Base-by-base conservation (phyloP, 2,113 vertebrate genomes). In the Mastomys coucha region DNA sequence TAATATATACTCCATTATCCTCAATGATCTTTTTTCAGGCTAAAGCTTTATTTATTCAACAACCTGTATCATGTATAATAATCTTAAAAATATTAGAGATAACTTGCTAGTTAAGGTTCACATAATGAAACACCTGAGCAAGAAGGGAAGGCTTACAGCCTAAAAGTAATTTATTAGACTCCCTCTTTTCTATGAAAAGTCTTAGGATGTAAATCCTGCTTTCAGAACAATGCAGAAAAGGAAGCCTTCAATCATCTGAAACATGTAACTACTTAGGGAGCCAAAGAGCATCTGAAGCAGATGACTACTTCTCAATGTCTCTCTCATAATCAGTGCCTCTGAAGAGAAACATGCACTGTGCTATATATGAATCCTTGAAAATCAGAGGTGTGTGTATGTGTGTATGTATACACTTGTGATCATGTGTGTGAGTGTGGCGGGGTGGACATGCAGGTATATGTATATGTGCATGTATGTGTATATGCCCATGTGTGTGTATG, bases 321-420 rank as follows among this genome's bases (percentile, higher is more conserved):
- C 63, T 98, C 73, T 97, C 88, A 96, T 53, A 97, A 97, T 94
- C 86, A 88, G 94, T 91, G 24, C 53, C 33, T 96, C 60, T 16
- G 20, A 94, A 95, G 14, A 98, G 94, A 97, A 97, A 97, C 92
- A 93, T 95, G 81, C 49, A 24, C 89, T 95, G 75, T 96, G 93
- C 85, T 97, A 97, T 93, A 60, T 96, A 91, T 92, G 95, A 88
- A 69, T 86, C 88, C 39, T 89, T 69, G 73, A 70, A 94, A 70
- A 96, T 85, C 70, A 96, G 12, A 0, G 53, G 78, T 22, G 51
- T 13, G 77, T 36, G 26, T 22, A 8, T 53, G 39, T 9, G 49
- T 49, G 51, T 12, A 31, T 42, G n/a, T n/a, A n/a, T n/a, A n/a
- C n/a, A n/a, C n/a, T n/a, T n/a, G n/a, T n/a, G n/a, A n/a, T n/a